A percentile compares a stretch with the other conserved stretches of the same genome.
These are phyloP conservation scores for Bunonema sp. DNA, from an alignment of 2,888 invertebrate genomes.

Conservation along the genomic window DNA sequence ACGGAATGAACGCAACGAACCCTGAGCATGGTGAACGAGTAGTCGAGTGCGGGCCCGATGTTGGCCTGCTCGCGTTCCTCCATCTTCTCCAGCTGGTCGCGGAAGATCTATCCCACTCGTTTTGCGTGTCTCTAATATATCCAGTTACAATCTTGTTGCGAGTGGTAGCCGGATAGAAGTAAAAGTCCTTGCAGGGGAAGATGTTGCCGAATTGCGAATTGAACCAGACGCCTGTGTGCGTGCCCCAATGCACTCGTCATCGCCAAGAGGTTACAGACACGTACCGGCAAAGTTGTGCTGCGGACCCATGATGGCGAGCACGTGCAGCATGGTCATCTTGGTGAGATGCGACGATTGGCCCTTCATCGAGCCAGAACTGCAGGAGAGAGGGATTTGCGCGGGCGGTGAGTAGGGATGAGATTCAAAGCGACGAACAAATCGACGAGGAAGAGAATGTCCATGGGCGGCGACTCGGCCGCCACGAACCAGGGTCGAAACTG, in stretches of 20 bases:
- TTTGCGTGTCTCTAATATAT: not conserved
- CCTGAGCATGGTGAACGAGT: slow-evolving; percentile 12
- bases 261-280: not conserved
- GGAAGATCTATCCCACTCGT: slow-evolving; percentile 15
- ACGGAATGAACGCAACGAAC: not conserved
- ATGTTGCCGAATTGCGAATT: slow-evolving; percentile 14
- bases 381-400: not conserved
- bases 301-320: slow-evolving; percentile 32
- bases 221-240: slow-evolving; percentile 10
- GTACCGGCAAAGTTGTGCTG: slow-evolving; percentile 37
- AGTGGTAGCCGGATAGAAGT: slow-evolving; percentile 40
- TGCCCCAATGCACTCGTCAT: not conserved
- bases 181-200: slow-evolving; percentile 13
- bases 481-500: slow-evolving; percentile 40
- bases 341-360: slow-evolving; percentile 40
- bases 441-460: slow-evolving; percentile 39
- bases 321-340: slow-evolving; percentile 30
- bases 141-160: slow-evolving; percentile 23
- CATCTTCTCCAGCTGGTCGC: slow-evolving; percentile 20
- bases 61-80: slow-evolving; percentile 34
- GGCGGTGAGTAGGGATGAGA: not conserved
- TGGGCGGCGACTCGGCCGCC: slow-evolving; percentile 30
- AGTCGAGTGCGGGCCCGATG: slow-evolving; percentile 26
- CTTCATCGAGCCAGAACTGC: slow-evolving; percentile 21
- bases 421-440: slow-evolving; percentile 24